Evolutionary conservation across 2,888 invertebrate genomes (phyloP), one percentile per base, ranked within the genome.

Genomic region (Metacarcinus magister): DNA sequence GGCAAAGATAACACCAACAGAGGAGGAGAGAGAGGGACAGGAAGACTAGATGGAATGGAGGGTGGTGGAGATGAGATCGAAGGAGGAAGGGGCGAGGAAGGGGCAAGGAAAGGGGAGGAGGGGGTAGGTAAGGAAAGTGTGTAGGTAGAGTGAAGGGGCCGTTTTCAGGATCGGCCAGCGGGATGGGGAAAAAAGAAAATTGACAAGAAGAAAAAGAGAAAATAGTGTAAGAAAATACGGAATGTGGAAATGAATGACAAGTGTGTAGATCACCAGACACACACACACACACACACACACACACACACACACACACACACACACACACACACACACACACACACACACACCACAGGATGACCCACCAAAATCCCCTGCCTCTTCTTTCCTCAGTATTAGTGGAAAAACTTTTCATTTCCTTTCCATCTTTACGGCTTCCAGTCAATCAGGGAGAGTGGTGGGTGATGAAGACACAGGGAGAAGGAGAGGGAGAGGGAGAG

Each of bases 201-300:
- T 8, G n/a, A 75, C 19, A 28, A 8, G n/a, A n/a, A 75, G 75
- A 75, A n/a, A 28, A 23, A 7, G 0, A 75, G 4, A 75, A 4
- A 75, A n/a, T 39, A 39, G 39, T 1, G 39, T 39, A 39, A 39
- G 39, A 75, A 32, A 82, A 82, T 10, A 82, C 7, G 16, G 13
- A 82, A 32, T 5, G 13, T 32, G 28, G 82, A 82, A 8, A 32
- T 32, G 32, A 82, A 5, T 32, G 32, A 32, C 32, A 82, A 32
- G 16, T 28, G 4, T 2, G 7, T 28, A 4, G 28, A 5, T 28
- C 32, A 28, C 82, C n/a, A 32, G 0, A 82, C 28, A 82, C 82
- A 82, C 82, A 82, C 82, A 82, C 82, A 82, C 82, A 82, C 82
- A 82, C 82, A 82, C 82, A 82, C 82, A 82, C 82, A 82, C 82